A percentile compares a stretch with the other conserved stretches of the same genome.
Conservation (phyloP, 2,113 vertebrate species). For the Anolis carolinensis region DNA sequence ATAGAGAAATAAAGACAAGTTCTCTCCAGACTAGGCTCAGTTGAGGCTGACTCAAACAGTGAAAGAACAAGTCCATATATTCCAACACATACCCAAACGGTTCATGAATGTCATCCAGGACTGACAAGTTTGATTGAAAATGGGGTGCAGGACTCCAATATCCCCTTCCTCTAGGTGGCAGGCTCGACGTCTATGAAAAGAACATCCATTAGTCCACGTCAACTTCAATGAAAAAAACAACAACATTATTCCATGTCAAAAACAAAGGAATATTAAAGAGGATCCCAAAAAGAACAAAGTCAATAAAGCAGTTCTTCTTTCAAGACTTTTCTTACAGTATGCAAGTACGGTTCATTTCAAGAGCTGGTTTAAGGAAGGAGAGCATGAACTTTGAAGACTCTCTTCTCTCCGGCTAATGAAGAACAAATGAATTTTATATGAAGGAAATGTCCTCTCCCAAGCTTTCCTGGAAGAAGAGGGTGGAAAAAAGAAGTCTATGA, state of each 20-base stretch:
- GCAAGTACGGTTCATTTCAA: no score
- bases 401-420: not conserved
- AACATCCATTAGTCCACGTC: not conserved
- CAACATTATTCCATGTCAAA: constrained; percentile 13
- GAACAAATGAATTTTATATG: not conserved
- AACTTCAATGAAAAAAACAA: no score
- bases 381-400: not conserved
- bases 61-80: not conserved
- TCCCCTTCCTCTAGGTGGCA: constrained; percentile 92
- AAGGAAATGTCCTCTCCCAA: not conserved
- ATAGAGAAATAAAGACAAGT: not conserved
- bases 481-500: no score
- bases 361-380: not conserved
- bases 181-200: constrained; percentile 79
- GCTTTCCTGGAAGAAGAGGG: not conserved
- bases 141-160: constrained; percentile 81
- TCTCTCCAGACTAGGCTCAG: constrained; percentile 32
- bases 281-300: not conserved
- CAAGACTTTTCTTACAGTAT: no score
- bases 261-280: not conserved
- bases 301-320: not conserved
- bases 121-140: constrained; percentile 82
- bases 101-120: constrained; percentile 89
- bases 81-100: constrained; percentile 77
- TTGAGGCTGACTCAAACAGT: constrained; percentile 16